Base-by-base conservation (phyloP, 1,140 invertebrate species). In the Brachionus plicatilis region DNA sequence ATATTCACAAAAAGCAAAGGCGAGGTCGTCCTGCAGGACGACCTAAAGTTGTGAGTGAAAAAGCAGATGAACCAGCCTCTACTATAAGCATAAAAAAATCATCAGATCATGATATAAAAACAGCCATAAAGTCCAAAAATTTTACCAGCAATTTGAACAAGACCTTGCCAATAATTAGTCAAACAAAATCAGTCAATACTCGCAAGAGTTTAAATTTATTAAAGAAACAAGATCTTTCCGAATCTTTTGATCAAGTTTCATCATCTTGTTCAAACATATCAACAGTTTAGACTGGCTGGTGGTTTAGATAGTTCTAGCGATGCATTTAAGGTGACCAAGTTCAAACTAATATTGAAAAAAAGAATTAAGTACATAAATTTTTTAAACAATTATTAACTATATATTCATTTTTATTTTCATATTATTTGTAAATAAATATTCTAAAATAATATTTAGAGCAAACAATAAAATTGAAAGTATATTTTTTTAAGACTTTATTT, bases 1-100 rank as follows among this genome's bases (percentile, higher is more conserved):
- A 72, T 20, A 72, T 68, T 29, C 29, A 68, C 0, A 75, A 75
- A 43, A 75, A 75, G 20, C 70, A 47, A 29, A 24, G 12, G 14
- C 47, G 24, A 76, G 20, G 45, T 37, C 20, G 45, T 37, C 20
- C 43, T 8, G 20, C 17, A 43, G 43, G 33, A 27, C 72, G 72
- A 27, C 72, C 72, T 3, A 76, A 76, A 76, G 72, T 76, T 4
- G 72, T 76, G 7, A 76, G 47, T 3, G 72, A 76, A 76, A 76
- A 76, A 47, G 72, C 72, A 0, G 47, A 50, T 29, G 72, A 76
- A 50, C 72, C 72, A 9, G 45, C 20, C 4, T 76, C 72, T 24
- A 76, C 20, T 7, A 76, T 76, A 50, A 76, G 72, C 29, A 47
- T 76, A 11, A 76, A 76, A 27, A 76, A 76, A 76, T 50, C n/a